Percentiles rank a stretch among this genome's conserved stretches.
phyloP scores from a whole-genome alignment of 2,888 invertebrate genomes.

The Mystacides longicornis region DNA sequence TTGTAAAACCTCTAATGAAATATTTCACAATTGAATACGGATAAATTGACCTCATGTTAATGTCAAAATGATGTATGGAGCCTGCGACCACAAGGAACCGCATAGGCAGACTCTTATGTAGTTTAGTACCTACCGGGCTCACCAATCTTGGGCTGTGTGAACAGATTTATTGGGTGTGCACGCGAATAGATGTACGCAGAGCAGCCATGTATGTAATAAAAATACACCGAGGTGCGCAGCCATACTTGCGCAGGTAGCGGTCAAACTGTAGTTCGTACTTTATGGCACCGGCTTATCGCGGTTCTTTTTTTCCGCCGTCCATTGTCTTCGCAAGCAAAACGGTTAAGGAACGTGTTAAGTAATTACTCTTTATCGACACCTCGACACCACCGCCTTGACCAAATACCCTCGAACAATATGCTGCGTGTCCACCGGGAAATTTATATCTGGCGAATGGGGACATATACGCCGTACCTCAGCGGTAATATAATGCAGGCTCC shows the following conservation, averaged over 20 bases:
- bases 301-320: conserved; percentile 11
- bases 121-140: no score
- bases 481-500: background rate
- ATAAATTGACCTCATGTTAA: no score
- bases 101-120: no score
- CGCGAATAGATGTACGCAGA: no score
- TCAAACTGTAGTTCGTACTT: conserved; percentile 9
- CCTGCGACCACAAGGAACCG: no score
- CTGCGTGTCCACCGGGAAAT: background rate
- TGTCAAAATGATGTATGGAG: no score
- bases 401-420: background rate
- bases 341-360: conserved; percentile 10
- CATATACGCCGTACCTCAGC: background rate
- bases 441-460: background rate
- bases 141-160: no score
- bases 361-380: conserved; percentile 12
- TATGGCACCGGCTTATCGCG: conserved; percentile 6
- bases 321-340: conserved; percentile 12
- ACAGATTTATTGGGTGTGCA: no score
- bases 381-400: conserved; percentile 1
- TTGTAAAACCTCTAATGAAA: no score
- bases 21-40: no score
- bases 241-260: conserved; percentile 4
- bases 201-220: no score
- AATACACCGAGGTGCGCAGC: no score